phyloP scores from a whole-genome alignment of 2,113 vertebrate species.

The Albula goreensis region DNA sequence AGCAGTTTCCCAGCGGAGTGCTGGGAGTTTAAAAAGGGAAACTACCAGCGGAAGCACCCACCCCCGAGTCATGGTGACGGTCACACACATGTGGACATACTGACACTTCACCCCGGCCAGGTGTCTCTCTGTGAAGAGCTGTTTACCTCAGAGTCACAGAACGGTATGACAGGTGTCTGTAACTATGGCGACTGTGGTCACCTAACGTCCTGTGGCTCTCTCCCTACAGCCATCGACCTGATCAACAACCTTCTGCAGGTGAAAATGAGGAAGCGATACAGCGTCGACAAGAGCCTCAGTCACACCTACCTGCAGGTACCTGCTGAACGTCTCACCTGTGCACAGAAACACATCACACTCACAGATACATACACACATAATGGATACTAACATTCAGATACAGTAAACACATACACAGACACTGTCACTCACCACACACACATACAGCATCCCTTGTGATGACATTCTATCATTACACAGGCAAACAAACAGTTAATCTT shows the following conservation, averaged over 20 bases:
- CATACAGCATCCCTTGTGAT: background rate
- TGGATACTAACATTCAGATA: background rate
- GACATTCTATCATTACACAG: background rate
- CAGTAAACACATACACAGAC: background rate
- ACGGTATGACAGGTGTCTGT: background rate
- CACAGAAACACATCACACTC: background rate
- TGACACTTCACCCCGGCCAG: too few relatives aligned
- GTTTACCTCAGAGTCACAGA: too few relatives aligned
- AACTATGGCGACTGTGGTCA: background rate
- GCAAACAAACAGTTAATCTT: too few relatives aligned
- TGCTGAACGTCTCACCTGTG: background rate
- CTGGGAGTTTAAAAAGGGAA: too few relatives aligned
- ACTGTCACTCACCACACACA: background rate
- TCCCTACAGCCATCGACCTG: constrained; percentile 80
- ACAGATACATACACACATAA: background rate
- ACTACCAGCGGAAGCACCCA: too few relatives aligned
- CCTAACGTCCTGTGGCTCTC: constrained; percentile 21
- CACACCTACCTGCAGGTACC: constrained; percentile 85
- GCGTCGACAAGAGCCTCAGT: constrained; percentile 90
- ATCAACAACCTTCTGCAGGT: constrained; percentile 93
- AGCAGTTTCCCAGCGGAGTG: too few relatives aligned
- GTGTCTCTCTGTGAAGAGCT: too few relatives aligned
- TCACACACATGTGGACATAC: too few relatives aligned
- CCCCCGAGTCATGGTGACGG: too few relatives aligned
- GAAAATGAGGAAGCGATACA: constrained; percentile 93